Evolutionary conservation across 1,140 invertebrate species (phyloP).

Genomic region (Pogonus chalceus): DNA sequence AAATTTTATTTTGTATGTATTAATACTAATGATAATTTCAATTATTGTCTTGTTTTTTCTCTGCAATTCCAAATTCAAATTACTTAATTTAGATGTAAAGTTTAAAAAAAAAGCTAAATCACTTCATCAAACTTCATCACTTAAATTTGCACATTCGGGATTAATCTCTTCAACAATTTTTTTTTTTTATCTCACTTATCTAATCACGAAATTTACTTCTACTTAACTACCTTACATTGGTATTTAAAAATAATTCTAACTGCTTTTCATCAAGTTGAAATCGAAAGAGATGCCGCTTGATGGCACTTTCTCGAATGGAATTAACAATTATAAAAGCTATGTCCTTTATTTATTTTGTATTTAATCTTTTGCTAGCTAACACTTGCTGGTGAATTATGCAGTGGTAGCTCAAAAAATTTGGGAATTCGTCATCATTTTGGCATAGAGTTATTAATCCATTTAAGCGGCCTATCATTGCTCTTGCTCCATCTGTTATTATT

Average conservation of each 20-base stretch:
- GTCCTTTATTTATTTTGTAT: constrained; percentile 31
- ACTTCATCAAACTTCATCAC: constrained; percentile 22
- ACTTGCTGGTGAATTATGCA: constrained; percentile 30
- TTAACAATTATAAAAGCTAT: constrained; percentile 30
- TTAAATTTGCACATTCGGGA: constrained; percentile 21
- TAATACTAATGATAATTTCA: constrained; percentile 27
- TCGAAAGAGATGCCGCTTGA: constrained; percentile 24
- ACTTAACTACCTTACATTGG: constrained; percentile 25
- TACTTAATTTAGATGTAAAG: constrained; percentile 25
- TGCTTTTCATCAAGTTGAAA: constrained; percentile 22
- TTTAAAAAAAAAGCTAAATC: constrained; percentile 22
- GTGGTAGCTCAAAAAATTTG: constrained; percentile 28
- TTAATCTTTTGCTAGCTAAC: constrained; percentile 26
- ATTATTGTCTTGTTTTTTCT: constrained; percentile 20
- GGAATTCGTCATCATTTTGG: constrained; percentile 24
- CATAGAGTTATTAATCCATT: too few species aligned
- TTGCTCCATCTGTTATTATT: constrained; percentile 28
- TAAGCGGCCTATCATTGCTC: constrained; percentile 24
- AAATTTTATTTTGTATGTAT: constrained; percentile 13
- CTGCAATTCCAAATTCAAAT: constrained; percentile 24
- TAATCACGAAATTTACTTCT: constrained; percentile 26
- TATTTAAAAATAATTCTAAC: constrained; percentile 22
- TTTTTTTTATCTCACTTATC: constrained; percentile 27
- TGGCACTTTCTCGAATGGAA: constrained; percentile 29
- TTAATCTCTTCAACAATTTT: constrained; percentile 22